Percentiles rank a stretch among this genome's conserved stretches.
Evolutionary conservation across 2,797 vertebrate species (phyloP).

Genomic region (Paedocypris micromegethes): DNA sequence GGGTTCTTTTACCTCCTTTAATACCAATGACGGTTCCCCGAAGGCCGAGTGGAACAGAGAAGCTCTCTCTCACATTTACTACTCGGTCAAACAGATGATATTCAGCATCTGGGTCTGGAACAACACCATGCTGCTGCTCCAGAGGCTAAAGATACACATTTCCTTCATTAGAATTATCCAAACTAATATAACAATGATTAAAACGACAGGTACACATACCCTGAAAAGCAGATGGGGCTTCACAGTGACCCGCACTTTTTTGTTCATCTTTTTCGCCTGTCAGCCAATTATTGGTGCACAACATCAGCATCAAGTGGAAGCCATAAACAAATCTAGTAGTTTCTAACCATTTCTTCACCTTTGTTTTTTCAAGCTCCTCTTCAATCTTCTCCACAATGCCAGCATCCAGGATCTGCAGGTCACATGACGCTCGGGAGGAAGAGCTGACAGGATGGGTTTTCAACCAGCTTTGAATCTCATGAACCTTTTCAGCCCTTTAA

Average conservation of each 20-base stretch:
- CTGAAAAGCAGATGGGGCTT: conserved; percentile 92
- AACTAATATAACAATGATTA: neutral
- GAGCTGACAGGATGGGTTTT: conserved; percentile 88
- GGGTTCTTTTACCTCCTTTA: conserved; percentile 80
- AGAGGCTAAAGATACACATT: conserved; percentile 72
- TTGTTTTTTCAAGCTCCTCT: conserved; percentile 85
- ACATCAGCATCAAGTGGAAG: neutral
- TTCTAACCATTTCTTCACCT: conserved; percentile 65
- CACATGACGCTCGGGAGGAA: conserved; percentile 85
- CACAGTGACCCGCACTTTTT: conserved; percentile 96
- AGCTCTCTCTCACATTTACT: conserved; percentile 89
- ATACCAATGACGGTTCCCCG: conserved; percentile 91
- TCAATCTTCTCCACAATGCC: conserved; percentile 92
- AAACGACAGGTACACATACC: conserved; percentile 64
- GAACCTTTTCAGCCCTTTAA: conserved; percentile 83
- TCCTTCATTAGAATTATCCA: neutral
- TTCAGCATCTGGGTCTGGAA: conserved; percentile 86
- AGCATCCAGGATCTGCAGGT: conserved; percentile 88
- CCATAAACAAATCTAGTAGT: neutral
- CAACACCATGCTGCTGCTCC: conserved; percentile 87
- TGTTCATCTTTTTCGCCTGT: conserved; percentile 85
- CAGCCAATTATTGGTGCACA: conserved; percentile 14
- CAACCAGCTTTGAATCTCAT: conserved; percentile 89
- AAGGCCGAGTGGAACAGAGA: conserved; percentile 89
- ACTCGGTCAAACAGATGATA: conserved; percentile 93